These are phyloP conservation scores for Seira ritae DNA, from an alignment of 2,888 invertebrate species.

Conservation along the genomic window DNA sequence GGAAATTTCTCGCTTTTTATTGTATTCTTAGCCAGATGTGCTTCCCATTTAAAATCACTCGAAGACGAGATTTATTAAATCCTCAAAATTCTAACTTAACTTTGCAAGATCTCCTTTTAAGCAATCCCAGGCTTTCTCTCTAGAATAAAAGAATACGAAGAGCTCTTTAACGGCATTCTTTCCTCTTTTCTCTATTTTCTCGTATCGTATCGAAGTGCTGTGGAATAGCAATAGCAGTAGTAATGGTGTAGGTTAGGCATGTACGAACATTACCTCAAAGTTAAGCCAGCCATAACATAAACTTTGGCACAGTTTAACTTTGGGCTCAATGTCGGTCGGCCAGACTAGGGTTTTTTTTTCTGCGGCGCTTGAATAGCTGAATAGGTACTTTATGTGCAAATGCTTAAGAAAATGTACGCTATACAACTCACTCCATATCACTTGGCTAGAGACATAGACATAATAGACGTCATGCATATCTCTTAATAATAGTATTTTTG, in stretches of 20 bases:
- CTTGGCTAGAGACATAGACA: slow-evolving; percentile 1
- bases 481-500: slow-evolving; percentile 21
- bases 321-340: not conserved
- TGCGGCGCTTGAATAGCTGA: too few species aligned
- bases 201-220: too few species aligned
- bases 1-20: too few species aligned
- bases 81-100: slow-evolving; percentile 11
- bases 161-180: too few species aligned
- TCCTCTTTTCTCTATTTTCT: too few species aligned
- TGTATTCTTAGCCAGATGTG: slow-evolving; percentile 35
- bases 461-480: not conserved
- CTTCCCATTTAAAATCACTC: slow-evolving; percentile 52
- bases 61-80: slow-evolving; percentile 53
- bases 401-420: too few species aligned
- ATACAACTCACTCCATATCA: not conserved
- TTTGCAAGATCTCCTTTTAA: too few species aligned
- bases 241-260: not conserved
- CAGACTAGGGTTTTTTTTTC: too few species aligned
- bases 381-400: too few species aligned
- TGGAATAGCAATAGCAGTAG: too few species aligned
- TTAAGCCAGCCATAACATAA: slow-evolving; percentile 46
- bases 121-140: too few species aligned
- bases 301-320: slow-evolving; percentile 55
- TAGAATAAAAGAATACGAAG: too few species aligned
- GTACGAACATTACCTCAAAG: slow-evolving; percentile 40